A percentile compares a stretch with the other conserved stretches of the same genome.
Evolutionary conservation across 2,888 invertebrate genomes (phyloP).

Genomic region (Pherbina coryleti): DNA sequence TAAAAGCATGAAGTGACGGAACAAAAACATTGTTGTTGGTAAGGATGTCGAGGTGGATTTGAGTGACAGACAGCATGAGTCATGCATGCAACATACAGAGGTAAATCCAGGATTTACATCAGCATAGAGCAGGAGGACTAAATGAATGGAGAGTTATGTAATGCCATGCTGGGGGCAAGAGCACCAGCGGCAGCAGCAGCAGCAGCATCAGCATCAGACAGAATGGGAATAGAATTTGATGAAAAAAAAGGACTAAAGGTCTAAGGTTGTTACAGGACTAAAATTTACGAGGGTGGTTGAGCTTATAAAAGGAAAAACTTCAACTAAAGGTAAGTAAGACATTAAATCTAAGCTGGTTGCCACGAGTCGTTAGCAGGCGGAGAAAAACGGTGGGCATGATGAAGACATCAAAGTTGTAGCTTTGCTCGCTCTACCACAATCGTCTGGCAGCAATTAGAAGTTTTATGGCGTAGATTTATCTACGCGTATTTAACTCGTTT

Average conservation of each 20-base stretch:
- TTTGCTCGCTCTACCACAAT: too few relatives aligned
- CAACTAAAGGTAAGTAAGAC: not conserved
- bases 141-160: slow-evolving; percentile 18
- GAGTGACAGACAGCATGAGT: slow-evolving; percentile 17
- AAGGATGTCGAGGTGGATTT: not conserved
- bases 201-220: not conserved
- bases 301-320: not conserved
- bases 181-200: too few relatives aligned
- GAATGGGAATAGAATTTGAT: not conserved
- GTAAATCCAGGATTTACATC: slow-evolving; percentile 24
- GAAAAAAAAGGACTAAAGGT: not conserved
- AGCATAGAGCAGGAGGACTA: not conserved
- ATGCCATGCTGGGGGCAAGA: not conserved
- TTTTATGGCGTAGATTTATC: slow-evolving; percentile 8
- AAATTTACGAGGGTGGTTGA: not conserved
- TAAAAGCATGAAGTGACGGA: not conserved
- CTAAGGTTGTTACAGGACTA: too few relatives aligned
- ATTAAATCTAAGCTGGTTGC: not conserved
- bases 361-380: not conserved
- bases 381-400: not conserved
- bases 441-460: slow-evolving; percentile 18
- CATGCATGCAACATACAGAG: slow-evolving; percentile 1
- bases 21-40: not conserved
- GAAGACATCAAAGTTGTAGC: not conserved
- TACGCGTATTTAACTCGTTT: slow-evolving; percentile 31